Conservation (phyloP, 2,888 invertebrate species). For the Drosophila vallismaia region DNA sequence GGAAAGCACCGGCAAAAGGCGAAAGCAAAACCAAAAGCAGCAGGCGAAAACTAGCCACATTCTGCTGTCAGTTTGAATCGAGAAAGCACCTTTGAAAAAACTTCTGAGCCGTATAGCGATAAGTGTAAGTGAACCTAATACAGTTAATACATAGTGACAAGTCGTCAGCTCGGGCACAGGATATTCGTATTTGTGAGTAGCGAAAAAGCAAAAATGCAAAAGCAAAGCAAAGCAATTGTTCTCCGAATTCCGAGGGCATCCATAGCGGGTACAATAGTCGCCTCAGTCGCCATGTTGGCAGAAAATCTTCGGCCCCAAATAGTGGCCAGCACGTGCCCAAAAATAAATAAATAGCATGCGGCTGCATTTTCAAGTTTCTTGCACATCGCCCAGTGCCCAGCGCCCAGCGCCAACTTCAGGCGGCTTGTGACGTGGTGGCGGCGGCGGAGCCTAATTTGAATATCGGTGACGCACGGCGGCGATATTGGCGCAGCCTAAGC, state of each 20-base stretch:
- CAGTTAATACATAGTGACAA: too few species aligned
- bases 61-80: constrained; percentile 67
- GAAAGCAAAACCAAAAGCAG: constrained; percentile 6
- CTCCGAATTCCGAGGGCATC: too few species aligned
- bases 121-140: constrained; percentile 52
- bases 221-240: too few species aligned
- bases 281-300: constrained; percentile 72
- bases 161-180: background rate
- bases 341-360: constrained; percentile 8
- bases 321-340: constrained; percentile 28
- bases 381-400: too few species aligned
- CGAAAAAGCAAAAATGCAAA: background rate
- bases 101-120: constrained; percentile 22
- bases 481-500: background rate
- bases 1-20: constrained; percentile 65
- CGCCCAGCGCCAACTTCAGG: too few species aligned
- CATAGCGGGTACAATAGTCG: too few species aligned
- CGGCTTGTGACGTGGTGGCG: constrained; percentile 24
- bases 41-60: constrained; percentile 28
- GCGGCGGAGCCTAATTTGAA: background rate
- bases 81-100: constrained; percentile 37
- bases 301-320: constrained; percentile 12
- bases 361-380: background rate
- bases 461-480: background rate
- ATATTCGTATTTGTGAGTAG: constrained; percentile 19